A percentile compares a stretch with the other conserved stretches of the same genome.
Conservation (phyloP, 2,113 vertebrate species). For the Perognathus longimembris region DNA sequence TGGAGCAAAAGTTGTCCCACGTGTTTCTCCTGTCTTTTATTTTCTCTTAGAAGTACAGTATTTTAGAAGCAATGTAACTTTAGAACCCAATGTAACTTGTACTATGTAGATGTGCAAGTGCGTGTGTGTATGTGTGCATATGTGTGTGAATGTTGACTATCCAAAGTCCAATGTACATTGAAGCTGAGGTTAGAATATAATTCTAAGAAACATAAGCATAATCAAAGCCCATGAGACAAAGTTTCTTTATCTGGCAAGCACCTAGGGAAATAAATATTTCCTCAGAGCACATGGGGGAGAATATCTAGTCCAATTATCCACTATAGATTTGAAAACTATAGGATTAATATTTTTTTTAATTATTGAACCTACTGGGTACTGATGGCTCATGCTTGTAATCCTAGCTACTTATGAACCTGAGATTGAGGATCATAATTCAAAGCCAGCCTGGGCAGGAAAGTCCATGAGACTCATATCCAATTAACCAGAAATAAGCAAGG, state of each 20-base stretch:
- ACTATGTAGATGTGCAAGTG: neutral
- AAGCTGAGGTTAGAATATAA: conserved; percentile 54
- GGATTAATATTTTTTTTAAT: neutral
- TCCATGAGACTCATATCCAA: no score
- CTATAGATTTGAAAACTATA: conserved; percentile 12
- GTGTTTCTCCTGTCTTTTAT: conserved; percentile 24
- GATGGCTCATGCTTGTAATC: no score
- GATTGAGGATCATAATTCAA: no score
- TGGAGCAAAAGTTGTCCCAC: conserved; percentile 24
- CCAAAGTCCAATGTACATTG: neutral
- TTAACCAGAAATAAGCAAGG: no score
- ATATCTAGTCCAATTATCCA: conserved; percentile 5
- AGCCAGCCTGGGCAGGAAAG: no score
- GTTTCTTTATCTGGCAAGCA: conserved; percentile 46
- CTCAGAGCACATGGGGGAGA: neutral
- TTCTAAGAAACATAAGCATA: conserved; percentile 48
- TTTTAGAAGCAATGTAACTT: neutral
- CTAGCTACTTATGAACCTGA: no score
- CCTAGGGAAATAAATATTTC: conserved; percentile 52
- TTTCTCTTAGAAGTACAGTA: conserved; percentile 55
- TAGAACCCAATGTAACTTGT: neutral
- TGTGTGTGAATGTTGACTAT: neutral
- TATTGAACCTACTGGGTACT: neutral
- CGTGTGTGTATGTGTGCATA: no score
- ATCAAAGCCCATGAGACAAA: conserved; percentile 26